Evolutionary conservation across 2,113 vertebrate genomes (phyloP).

Genomic region (Sinocyclocheilus anshuiensis): DNA sequence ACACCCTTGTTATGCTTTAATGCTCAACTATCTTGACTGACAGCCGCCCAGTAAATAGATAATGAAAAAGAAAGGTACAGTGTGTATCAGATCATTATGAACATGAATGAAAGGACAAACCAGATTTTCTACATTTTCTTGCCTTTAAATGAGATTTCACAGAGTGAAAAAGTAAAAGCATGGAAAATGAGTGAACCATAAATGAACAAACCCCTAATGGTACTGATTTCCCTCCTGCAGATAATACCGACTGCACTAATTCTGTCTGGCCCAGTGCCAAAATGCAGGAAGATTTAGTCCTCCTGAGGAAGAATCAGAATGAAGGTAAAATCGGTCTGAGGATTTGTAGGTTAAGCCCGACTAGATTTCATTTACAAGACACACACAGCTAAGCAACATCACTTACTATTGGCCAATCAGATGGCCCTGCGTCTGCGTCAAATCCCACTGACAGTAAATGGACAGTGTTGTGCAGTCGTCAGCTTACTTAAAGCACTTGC

Average conservation of each 20-base stretch:
- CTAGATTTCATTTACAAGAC: conserved; percentile 32
- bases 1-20: not conserved
- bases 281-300: conserved; percentile 75
- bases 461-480: conserved; percentile 5
- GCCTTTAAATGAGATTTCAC: not conserved
- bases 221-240: conserved; percentile 58
- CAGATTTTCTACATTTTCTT: not conserved
- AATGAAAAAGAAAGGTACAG: not conserved
- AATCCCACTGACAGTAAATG: conserved; percentile 12
- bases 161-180: not conserved
- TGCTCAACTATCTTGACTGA: not conserved
- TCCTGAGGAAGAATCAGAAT: conserved; percentile 78
- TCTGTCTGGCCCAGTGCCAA: conserved; percentile 74
- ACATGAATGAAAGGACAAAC: not conserved
- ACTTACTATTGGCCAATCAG: conserved; percentile 19
- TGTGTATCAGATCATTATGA: not conserved
- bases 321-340: conserved; percentile 79
- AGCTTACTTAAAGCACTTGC: conserved; percentile 36
- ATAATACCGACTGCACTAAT: conserved; percentile 68
- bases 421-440: not conserved
- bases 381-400: conserved; percentile 28
- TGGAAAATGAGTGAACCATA: not conserved
- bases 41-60: not conserved
- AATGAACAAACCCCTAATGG: conserved; percentile 52
- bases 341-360: conserved; percentile 62